Percentiles rank a stretch among this genome's conserved stretches.
Evolutionary conservation across 2,113 vertebrate genomes (phyloP).

Genomic region (Pelecanus crispus): DNA sequence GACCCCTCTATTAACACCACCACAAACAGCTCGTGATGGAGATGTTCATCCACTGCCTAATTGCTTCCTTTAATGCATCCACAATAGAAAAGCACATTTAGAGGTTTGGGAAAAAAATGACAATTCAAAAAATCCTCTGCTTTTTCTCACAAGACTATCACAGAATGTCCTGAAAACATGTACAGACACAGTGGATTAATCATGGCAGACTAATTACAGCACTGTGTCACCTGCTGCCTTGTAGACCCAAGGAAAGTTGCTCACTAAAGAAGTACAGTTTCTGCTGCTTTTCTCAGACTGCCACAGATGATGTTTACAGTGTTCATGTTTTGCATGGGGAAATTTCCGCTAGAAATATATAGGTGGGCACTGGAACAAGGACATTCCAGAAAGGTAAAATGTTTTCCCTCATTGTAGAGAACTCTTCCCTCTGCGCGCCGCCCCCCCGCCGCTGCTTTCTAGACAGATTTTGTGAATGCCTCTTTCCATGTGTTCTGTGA

Average conservation of each 20-base stretch:
- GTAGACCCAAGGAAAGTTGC: background rate
- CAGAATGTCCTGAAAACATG: slow-evolving; percentile 10
- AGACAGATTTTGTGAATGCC: background rate
- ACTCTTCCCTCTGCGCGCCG: background rate
- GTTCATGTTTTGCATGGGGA: background rate
- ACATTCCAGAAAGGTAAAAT: background rate
- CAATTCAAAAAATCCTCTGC: background rate
- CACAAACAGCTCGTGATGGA: background rate
- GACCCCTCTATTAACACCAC: background rate
- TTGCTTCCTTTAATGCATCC: background rate
- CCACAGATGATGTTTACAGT: background rate
- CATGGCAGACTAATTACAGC: slow-evolving; percentile 15
- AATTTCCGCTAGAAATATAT: background rate
- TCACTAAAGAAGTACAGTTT: background rate
- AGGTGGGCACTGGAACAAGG: background rate
- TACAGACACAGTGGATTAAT: slow-evolving; percentile 25
- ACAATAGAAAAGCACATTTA: background rate
- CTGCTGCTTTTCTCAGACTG: background rate
- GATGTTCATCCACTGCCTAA: background rate
- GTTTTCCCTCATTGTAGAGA: background rate
- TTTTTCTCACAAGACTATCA: background rate
- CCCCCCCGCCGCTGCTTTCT: too few relatives aligned
- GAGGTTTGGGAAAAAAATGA: background rate
- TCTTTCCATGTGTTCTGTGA: background rate
- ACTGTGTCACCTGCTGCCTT: background rate